Conservation (phyloP, 2,888 invertebrate genomes). For the Eupithecia dodoneata region DNA sequence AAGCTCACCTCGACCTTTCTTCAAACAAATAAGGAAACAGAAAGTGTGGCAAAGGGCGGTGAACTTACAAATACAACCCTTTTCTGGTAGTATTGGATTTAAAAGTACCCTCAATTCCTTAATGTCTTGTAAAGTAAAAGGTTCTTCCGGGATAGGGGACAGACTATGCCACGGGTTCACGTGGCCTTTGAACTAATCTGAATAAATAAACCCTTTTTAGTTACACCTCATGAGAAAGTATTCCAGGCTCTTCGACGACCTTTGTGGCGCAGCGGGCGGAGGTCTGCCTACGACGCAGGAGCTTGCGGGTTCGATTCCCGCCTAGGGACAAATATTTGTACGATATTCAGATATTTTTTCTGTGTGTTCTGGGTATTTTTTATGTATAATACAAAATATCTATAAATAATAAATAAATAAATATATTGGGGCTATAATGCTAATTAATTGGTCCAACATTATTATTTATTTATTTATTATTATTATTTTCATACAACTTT, state of each 20-base stretch:
- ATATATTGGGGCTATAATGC: too few species aligned
- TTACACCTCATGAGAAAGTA: neutral
- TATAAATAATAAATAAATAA: too few species aligned
- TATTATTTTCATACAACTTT: neutral
- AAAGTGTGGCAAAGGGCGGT: constrained; percentile 29
- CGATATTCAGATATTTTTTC: too few species aligned
- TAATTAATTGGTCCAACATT: too few species aligned
- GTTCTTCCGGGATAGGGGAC: constrained; percentile 15
- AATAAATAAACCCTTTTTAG: neutral
- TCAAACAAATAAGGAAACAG: constrained; percentile 10
- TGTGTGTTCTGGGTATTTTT: too few species aligned
- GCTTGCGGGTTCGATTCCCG: too few species aligned
- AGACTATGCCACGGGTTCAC: constrained; percentile 17
- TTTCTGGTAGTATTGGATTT: constrained; percentile 30
- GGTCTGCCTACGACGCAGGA: too few species aligned
- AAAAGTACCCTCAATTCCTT: constrained; percentile 37
- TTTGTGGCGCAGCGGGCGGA: too few species aligned
- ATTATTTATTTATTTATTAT: too few species aligned
- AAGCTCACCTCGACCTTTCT: neutral
- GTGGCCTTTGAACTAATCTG: constrained; percentile 14
- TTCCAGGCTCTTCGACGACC: neutral
- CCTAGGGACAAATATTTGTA: too few species aligned
- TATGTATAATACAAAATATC: too few species aligned
- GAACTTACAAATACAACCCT: constrained; percentile 27
- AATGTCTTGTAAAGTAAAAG: constrained; percentile 27